Conservation (phyloP, 2,113 vertebrate species). For the Nothobranchius kuhntae region DNA sequence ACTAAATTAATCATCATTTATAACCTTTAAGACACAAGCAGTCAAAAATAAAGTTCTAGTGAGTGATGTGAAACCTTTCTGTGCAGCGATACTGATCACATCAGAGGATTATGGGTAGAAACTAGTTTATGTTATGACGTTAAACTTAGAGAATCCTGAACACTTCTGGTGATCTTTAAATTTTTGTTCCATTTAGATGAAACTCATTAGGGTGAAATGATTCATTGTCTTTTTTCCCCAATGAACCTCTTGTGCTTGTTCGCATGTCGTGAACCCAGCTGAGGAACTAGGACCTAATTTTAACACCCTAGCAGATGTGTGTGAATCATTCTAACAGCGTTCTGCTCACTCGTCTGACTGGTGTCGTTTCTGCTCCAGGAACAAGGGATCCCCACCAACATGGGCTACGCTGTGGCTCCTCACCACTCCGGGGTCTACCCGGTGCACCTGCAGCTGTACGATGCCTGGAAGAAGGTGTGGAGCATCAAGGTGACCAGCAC, state of each 20-base stretch:
- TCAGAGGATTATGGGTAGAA: background rate
- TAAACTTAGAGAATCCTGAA: background rate
- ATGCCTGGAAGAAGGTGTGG: slow-evolving; percentile 98
- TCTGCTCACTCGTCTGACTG: background rate
- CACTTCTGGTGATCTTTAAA: background rate
- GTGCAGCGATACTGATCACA: background rate
- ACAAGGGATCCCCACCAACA: slow-evolving; percentile 94
- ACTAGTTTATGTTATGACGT: background rate
- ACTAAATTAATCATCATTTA: background rate
- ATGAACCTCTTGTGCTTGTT: slow-evolving; percentile 4
- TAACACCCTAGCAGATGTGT: background rate
- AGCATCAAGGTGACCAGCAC: slow-evolving; percentile 95
- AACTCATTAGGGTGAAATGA: background rate
- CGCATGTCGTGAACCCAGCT: background rate
- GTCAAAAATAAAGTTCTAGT: background rate
- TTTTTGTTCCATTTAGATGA: background rate
- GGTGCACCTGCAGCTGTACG: slow-evolving; percentile 92
- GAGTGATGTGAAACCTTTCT: background rate
- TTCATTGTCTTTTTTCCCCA: slow-evolving; percentile 11
- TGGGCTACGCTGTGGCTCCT: slow-evolving; percentile 96
- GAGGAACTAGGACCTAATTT: background rate
- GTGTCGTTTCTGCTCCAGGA: slow-evolving; percentile 77
- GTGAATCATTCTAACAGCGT: background rate
- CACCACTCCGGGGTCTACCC: slow-evolving; percentile 98
- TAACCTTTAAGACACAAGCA: background rate